phyloP scores from a whole-genome alignment of 2,888 invertebrate species.

The Operophtera brumata region DNA sequence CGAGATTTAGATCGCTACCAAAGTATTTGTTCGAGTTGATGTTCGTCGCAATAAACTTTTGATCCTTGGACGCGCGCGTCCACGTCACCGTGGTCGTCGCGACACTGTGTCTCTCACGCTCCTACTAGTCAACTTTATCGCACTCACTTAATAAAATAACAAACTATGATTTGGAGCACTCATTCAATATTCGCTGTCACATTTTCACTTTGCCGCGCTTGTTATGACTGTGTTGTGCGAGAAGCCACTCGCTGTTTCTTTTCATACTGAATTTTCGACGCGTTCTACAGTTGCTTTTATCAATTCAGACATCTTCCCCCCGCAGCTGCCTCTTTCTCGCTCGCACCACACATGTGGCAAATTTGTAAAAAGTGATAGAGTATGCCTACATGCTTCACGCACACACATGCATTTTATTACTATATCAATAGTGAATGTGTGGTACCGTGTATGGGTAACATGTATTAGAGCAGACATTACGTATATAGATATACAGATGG shows the following conservation, averaged over 20 bases:
- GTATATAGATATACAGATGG: slow-evolving; percentile 33
- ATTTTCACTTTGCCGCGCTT: slow-evolving; percentile 67
- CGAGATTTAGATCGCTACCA: slow-evolving; percentile 55
- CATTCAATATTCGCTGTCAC: slow-evolving; percentile 65
- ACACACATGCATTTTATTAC: slow-evolving; percentile 48
- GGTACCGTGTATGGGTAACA: slow-evolving; percentile 42
- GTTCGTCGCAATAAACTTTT: slow-evolving; percentile 73
- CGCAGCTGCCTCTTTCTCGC: slow-evolving; percentile 54
- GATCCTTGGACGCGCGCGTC: slow-evolving; percentile 67
- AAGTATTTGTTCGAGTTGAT: slow-evolving; percentile 65
- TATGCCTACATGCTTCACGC: slow-evolving; percentile 42
- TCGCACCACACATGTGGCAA: slow-evolving; percentile 45
- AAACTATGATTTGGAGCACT: slow-evolving; percentile 58
- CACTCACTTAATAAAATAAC: slow-evolving; percentile 51
- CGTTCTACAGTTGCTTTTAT: slow-evolving; percentile 77
- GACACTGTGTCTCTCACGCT: slow-evolving; percentile 47
- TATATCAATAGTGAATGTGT: slow-evolving; percentile 44
- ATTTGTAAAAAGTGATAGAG: slow-evolving; percentile 56
- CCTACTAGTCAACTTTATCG: slow-evolving; percentile 38
- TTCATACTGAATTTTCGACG: slow-evolving; percentile 73
- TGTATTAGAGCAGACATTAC: slow-evolving; percentile 46
- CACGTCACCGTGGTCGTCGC: slow-evolving; percentile 67
- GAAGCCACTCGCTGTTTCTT: slow-evolving; percentile 57
- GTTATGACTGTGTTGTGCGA: slow-evolving; percentile 48
- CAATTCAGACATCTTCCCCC: slow-evolving; percentile 70